A percentile compares a stretch with the other conserved stretches of the same genome.
Conservation (phyloP, 2,113 vertebrate species). For the Erinaceus europaeus region DNA sequence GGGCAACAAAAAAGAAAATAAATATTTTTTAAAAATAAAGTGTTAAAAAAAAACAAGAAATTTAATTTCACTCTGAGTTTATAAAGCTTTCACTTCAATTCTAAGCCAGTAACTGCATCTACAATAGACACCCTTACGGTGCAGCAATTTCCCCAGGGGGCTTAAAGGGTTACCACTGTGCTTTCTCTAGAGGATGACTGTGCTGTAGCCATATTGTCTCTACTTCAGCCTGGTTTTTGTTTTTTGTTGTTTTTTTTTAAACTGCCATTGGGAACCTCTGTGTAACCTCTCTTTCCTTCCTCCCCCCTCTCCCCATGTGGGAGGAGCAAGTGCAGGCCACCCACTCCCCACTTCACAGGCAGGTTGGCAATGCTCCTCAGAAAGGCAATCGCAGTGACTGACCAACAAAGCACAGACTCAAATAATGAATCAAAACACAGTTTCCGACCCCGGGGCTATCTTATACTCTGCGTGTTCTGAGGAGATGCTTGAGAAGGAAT, state of each 20-base stretch:
- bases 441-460: background rate
- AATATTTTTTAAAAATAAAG: no score
- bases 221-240: rapidly evolving
- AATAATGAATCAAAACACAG: background rate
- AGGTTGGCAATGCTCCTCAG: rapidly evolving
- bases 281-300: background rate
- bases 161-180: no score
- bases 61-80: no score
- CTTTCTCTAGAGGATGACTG: background rate
- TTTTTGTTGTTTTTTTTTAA: no score
- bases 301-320: no score
- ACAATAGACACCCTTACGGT: background rate
- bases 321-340: background rate
- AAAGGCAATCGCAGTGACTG: background rate
- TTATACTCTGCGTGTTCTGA: background rate
- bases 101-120: background rate
- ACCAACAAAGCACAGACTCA: background rate
- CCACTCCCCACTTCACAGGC: background rate
- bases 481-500: background rate
- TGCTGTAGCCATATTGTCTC: background rate
- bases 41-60: no score
- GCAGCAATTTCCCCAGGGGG: background rate
- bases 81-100: no score
- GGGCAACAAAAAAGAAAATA: no score
- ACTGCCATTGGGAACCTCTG: no score